Evolutionary conservation across 2,113 vertebrate genomes (phyloP), one percentile per base, ranked within the genome.

Genomic region (Synodontis membranacea): DNA sequence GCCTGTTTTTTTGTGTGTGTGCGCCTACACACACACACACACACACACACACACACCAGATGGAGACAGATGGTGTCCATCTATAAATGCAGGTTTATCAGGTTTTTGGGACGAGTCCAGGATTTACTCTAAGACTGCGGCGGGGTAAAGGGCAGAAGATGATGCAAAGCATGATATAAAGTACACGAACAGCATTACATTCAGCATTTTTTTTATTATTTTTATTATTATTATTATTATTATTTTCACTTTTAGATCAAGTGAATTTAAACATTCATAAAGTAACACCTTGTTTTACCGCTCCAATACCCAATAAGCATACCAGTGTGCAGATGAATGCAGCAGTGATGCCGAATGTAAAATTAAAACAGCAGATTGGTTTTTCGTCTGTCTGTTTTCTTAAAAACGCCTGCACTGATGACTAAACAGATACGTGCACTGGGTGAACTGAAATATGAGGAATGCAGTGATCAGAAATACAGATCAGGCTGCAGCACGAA

Each of bases 341-440:
- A 74, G 68, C 28, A 75, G n/a, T 11, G 14, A 54, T 34, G 54
- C 56, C 15, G 42, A 76, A 12, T 19, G 75, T 12, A 39, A 54
- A 54, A 80, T 48, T 80, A 81, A 44, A 81, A 44, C 46, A 86
- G 78, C 17, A 31, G 17, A 46, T 81, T 81, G 81, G 64, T 81
- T 86, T 86, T 14, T 74, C 52, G 9, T 11, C 31, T n/a, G 11
- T 3, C 3, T 37, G 42, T 34, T 50, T 37, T 10, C 25, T 79
- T 66, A 79, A 66, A 50, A 66, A 23, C 6, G 56, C 50, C 44
- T 50, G 50, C 25, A 56, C 10, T 8, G 34, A 25, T 85, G 56
- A 52, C 74, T 66, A 79, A 80, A 79, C 17, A 19, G 42, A 52
- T 25, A 9, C 66, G 31, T 74, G 28, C 11, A 48, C 68, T 23